Percentiles rank a stretch among this genome's conserved stretches.
Evolutionary conservation across 2,113 vertebrate species (phyloP).

Genomic region (Thalassoma bifasciatum): DNA sequence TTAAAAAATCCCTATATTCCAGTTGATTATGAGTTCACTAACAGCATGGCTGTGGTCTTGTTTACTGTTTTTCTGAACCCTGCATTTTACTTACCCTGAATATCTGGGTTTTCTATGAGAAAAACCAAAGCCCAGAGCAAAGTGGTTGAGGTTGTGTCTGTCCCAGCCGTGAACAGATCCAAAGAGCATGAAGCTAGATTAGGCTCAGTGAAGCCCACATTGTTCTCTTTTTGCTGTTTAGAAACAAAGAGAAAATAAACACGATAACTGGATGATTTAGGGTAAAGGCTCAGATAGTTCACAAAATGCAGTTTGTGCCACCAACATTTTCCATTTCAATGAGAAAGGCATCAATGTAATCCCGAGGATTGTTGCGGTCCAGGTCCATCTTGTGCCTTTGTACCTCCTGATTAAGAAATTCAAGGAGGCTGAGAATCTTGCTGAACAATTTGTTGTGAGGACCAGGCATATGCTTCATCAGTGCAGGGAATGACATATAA

Average conservation of each 20-base stretch:
- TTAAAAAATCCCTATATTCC: too few species aligned
- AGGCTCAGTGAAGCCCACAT: constrained; percentile 79
- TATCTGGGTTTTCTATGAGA: constrained; percentile 85
- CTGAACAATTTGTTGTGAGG: constrained; percentile 81
- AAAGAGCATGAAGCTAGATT: constrained; percentile 87
- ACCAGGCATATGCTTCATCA: constrained; percentile 86
- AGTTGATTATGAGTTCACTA: too few species aligned
- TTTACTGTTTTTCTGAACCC: too few species aligned
- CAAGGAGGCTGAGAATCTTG: constrained; percentile 60
- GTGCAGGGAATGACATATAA: constrained; percentile 80
- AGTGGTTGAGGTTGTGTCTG: constrained; percentile 90
- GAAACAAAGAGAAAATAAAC: background rate
- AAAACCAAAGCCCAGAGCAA: constrained; percentile 91
- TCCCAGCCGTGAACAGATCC: constrained; percentile 92
- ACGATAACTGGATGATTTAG: background rate
- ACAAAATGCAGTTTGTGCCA: background rate
- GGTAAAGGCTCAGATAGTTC: background rate
- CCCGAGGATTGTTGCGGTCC: constrained; percentile 79
- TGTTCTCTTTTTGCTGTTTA: constrained; percentile 40
- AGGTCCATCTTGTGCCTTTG: constrained; percentile 83
- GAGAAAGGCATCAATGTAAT: constrained; percentile 89
- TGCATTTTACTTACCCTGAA: constrained; percentile 82
- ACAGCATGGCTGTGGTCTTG: too few species aligned
- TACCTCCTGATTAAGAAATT: constrained; percentile 70
- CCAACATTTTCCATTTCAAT: constrained; percentile 77